Percentiles rank a stretch among this genome's conserved stretches.
phyloP scores from a whole-genome alignment of 2,113 vertebrate species.

The Archocentrus centrarchus region DNA sequence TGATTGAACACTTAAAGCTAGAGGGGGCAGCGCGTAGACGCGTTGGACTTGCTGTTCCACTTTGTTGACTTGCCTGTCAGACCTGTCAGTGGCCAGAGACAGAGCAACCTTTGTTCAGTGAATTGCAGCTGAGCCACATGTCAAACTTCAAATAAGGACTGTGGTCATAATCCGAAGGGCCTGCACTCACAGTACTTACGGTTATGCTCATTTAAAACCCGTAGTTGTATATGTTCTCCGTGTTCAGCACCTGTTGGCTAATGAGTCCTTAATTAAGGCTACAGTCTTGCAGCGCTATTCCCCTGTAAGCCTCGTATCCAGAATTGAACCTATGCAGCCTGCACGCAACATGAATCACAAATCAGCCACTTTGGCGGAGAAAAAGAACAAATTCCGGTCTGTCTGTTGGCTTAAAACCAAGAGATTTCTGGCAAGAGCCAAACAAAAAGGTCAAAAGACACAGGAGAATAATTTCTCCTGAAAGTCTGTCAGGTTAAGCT shows the following conservation, averaged over 20 bases:
- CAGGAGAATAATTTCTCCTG: constrained; percentile 30
- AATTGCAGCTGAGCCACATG: background rate
- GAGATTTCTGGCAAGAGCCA: constrained; percentile 48
- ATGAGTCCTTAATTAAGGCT: constrained; percentile 49
- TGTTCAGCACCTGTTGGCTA: constrained; percentile 15
- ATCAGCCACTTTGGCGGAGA: constrained; percentile 28
- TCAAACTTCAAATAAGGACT: constrained; percentile 4
- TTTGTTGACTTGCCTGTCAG: constrained; percentile 14
- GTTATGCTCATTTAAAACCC: constrained; percentile 3
- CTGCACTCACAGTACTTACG: background rate
- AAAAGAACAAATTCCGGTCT: constrained; percentile 13
- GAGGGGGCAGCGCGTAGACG: background rate
- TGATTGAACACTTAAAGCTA: constrained; percentile 10
- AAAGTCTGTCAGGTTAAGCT: constrained; percentile 45
- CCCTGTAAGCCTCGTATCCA: constrained; percentile 6
- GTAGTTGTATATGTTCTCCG: background rate
- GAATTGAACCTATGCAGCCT: background rate
- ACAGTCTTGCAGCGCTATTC: constrained; percentile 14
- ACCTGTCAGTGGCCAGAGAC: background rate
- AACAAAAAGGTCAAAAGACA: constrained; percentile 57
- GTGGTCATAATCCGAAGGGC: background rate
- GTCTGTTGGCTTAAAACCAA: constrained; percentile 49
- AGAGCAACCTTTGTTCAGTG: background rate
- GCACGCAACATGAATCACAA: constrained; percentile 33
- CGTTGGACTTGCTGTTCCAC: constrained; percentile 4